A percentile compares a stretch with the other conserved stretches of the same genome.
Conservation (phyloP, 1,140 invertebrate genomes). For the Neuroterus valhalla region DNA sequence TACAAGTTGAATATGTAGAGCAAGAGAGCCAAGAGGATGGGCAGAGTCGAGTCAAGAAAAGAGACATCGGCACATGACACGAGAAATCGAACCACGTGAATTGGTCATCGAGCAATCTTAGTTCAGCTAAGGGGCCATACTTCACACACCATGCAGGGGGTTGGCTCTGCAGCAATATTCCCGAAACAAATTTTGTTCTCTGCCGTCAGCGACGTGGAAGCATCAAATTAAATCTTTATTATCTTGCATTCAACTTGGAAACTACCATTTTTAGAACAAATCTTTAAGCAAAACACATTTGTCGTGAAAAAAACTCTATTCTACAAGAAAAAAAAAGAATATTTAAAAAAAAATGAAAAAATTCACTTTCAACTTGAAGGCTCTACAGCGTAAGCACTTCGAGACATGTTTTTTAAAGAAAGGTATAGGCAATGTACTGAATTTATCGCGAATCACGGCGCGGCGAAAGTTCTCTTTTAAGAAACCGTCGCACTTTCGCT, state of each 20-base stretch:
- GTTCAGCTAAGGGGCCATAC: slow-evolving; percentile 48
- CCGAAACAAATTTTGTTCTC: slow-evolving; percentile 43
- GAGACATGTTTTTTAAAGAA: not conserved
- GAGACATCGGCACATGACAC: slow-evolving; percentile 39
- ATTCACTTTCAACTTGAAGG: too few species aligned
- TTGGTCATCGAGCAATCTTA: slow-evolving; percentile 45
- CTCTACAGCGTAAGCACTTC: too few species aligned
- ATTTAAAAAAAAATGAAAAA: too few species aligned
- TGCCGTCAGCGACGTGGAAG: not conserved
- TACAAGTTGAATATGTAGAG: not conserved
- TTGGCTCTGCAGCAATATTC: slow-evolving; percentile 56
- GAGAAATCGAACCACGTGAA: slow-evolving; percentile 42
- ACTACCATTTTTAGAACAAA: too few species aligned
- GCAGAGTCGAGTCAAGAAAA: slow-evolving; percentile 16
- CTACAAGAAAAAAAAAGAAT: too few species aligned
- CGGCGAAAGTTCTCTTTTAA: slow-evolving; percentile 7
- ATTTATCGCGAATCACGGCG: slow-evolving; percentile 1
- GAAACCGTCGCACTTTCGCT: slow-evolving; percentile 17
- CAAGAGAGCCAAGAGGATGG: slow-evolving; percentile 9
- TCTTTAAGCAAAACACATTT: too few species aligned
- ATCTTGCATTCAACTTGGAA: not conserved
- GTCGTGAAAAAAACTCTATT: too few species aligned
- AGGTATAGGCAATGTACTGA: not conserved
- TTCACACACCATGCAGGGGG: slow-evolving; percentile 63
- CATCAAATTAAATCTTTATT: not conserved